Base-by-base conservation (phyloP, 2,797 vertebrate genomes). In the Neostethus bicornis region DNA sequence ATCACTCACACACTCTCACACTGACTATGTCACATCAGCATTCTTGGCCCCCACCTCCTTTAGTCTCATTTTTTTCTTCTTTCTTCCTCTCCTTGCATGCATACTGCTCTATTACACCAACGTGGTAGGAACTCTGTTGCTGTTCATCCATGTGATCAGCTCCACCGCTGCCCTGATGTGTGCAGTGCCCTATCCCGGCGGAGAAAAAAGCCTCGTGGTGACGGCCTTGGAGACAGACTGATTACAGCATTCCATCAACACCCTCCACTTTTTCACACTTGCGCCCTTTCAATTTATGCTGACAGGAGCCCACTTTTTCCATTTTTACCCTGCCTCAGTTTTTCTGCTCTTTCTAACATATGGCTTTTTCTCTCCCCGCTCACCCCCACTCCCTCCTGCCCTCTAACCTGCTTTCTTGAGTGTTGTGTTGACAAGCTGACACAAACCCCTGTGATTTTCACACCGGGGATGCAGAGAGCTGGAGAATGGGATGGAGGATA, bases 361-460 rank as follows among this genome's bases (percentile, higher is more conserved):
- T 73, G 60, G 61, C 73, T 26, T 52, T 68, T 69, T 70, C 72
- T 45, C 14, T 47, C 8, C n/a, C n/a, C n/a, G n/a, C n/a, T n/a
- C n/a, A n/a, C n/a, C n/a, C n/a, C n/a, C n/a, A n/a, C n/a, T n/a
- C n/a, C n/a, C 46, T 44, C 47, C 70, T 57, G 34, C 66, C 71
- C 73, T 61, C 50, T 31, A 66, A 66, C 71, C 77, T 57, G 28
- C 70, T 82, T 81, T 81, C 70, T 77, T 81, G 81, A 82, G 70
- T 77, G 70, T 70, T 81, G 76, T 84, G 85, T 82, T 87, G 85
- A 89, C 87, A 86, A 78, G 83, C 83, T 86, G 85, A 91, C 88
- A 89, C 79, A 75, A 86, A 83, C 85, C 84, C 83, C 82, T 83
- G 81, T 83, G 86, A 89, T 89, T 89, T 88, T 89, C 85, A 83